Percentiles rank a stretch among this genome's conserved stretches.
Conservation (phyloP, 1,140 invertebrate species). For the Hyles euphorbiae region DNA sequence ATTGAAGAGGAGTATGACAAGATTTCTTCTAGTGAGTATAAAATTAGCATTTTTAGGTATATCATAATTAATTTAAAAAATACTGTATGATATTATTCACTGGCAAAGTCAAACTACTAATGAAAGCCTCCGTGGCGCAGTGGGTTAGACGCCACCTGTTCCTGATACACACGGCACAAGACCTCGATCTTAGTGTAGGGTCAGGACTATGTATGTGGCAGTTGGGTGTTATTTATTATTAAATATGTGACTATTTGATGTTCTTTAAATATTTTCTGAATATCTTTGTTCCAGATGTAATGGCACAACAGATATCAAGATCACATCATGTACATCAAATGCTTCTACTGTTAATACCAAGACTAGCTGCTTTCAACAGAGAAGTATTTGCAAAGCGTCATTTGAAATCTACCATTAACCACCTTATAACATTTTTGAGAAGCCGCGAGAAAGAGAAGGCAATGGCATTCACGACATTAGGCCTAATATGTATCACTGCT, state of each 20-base stretch:
- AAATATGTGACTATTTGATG: not conserved
- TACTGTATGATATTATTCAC: too few relatives aligned
- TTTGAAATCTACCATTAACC: constrained; percentile 86
- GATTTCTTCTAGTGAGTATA: constrained; percentile 79
- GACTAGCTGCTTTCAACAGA: constrained; percentile 94
- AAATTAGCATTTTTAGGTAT: not conserved
- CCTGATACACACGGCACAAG: too few relatives aligned
- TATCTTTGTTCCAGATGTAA: constrained; percentile 76
- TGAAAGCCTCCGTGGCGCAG: too few relatives aligned
- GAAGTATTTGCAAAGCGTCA: constrained; percentile 87
- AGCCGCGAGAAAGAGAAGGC: constrained; percentile 89
- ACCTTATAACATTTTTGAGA: constrained; percentile 85
- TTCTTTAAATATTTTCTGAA: not conserved
- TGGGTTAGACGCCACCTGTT: too few relatives aligned
- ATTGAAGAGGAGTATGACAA: constrained; percentile 90
- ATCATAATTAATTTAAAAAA: too few relatives aligned
- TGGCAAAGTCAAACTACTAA: too few relatives aligned
- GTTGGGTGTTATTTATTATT: not conserved
- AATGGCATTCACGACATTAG: constrained; percentile 92
- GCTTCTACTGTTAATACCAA: constrained; percentile 90
- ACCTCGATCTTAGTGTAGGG: too few relatives aligned
- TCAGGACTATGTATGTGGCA: too few relatives aligned
- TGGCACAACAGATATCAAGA: constrained; percentile 86
- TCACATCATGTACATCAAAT: constrained; percentile 91
- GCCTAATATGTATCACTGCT: constrained; percentile 92